Base-by-base conservation (phyloP, 2,113 vertebrate species). In the Drymodes brunneopygia region DNA sequence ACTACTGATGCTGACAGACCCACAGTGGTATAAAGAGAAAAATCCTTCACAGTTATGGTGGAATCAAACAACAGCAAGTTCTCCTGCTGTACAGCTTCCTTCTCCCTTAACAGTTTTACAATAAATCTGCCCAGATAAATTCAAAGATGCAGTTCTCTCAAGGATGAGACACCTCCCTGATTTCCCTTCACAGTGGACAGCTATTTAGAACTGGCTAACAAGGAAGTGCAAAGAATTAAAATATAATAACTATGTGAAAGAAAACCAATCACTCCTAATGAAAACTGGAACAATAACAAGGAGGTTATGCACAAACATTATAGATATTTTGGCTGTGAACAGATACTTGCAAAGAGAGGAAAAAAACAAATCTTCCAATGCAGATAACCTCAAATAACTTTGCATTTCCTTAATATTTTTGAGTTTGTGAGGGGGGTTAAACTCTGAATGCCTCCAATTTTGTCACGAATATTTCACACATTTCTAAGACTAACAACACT, bases 381-480 rank as follows among this genome's bases (percentile, higher is more conserved):
- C 17, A 70, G 35, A 66, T 56, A 40, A 83, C 64, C 47, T 92
- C 33, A 88, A 72, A 61, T 33, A 90, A 83, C 29, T 72, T 87
- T 51, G 14, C 40, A 61, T 67, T 88, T 85, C 25, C 33, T 61
- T 92, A 90, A 70, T 58, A 84, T 13, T n/a, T 62, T 80, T 48
- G n/a, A 64, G 56, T 60, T 74, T 51, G 14, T 9, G 51, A 45
- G 19, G 13, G 22, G 42, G 29, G 12, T 21, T 15, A 64, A 93
- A 78, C 11, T 40, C 24, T 24, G 38, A 92, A 84, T 44, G 29
- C 66, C 67, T 88, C 31, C 85, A 78, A 81, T 86, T 94, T 90
- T 93, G 44, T 67, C 64, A 86, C 86, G 90, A 93, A 88, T 93
- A 92, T 95, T 96, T 97, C 90, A 88, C 92, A 88, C 85, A 21